These are phyloP conservation scores for Tenualosa thibaudeaui DNA, from an alignment of 2,797 vertebrate genomes.

Conservation along the genomic window DNA sequence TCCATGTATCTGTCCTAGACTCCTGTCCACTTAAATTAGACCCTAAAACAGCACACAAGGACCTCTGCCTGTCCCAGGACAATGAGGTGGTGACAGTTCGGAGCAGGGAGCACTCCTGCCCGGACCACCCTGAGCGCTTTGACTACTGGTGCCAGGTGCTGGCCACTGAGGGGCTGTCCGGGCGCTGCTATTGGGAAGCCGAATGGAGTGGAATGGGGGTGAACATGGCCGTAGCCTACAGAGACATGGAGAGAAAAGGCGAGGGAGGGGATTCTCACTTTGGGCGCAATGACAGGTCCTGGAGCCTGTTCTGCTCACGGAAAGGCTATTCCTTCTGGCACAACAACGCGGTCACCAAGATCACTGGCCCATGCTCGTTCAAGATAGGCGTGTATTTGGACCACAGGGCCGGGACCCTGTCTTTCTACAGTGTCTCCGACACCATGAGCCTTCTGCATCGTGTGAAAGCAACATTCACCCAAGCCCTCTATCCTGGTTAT, in stretches of 20 bases:
- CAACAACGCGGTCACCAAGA: conserved; percentile 37
- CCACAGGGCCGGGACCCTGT: conserved; percentile 39
- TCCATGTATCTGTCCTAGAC: conserved; percentile 25
- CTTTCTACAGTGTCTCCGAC: conserved; percentile 44
- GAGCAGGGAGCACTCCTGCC: conserved; percentile 28
- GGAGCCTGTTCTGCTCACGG: conserved; percentile 49
- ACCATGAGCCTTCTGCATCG: conserved; percentile 46
- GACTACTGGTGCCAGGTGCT: conserved; percentile 55
- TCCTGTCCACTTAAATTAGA: conserved; percentile 40
- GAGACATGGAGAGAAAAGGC: conserved; percentile 50
- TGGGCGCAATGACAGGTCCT: conserved; percentile 56
- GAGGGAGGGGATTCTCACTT: conserved; percentile 43
- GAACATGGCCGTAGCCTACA: conserved; percentile 47
- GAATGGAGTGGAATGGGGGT: conserved; percentile 43
- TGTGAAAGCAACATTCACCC: conserved; percentile 42
- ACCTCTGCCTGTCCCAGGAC: conserved; percentile 40
- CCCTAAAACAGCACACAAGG: conserved; percentile 40
- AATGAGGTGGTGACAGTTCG: conserved; percentile 32
- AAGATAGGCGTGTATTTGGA: conserved; percentile 46
- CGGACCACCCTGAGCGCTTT: conserved; percentile 51
- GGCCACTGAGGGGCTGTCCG: conserved; percentile 38
- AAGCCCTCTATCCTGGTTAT: conserved; percentile 46
- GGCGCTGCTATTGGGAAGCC: conserved; percentile 44
- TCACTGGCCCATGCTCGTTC: conserved; percentile 17
- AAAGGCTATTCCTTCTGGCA: conserved; percentile 39